Base-by-base conservation (phyloP, 2,888 invertebrate species). In the Lobophora halterata region DNA sequence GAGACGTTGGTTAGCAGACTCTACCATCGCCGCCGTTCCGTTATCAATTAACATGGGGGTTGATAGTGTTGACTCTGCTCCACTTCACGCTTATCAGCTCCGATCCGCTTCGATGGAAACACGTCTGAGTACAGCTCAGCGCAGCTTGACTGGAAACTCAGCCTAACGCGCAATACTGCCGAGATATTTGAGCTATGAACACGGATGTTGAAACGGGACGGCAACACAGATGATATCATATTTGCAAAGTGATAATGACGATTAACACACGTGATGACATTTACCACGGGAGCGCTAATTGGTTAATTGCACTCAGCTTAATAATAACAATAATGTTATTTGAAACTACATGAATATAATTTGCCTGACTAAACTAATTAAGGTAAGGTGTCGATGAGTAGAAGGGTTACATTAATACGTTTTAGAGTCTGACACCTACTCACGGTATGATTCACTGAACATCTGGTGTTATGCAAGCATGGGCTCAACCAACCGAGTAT, bases 391-490 rank as follows among this genome's bases (percentile, higher is more conserved):
- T 40, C 50, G 25, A 16, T 45, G 25, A 47, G 35, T 59, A 48
- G 31, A 53, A 64, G 50, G 29, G 25, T 53, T 65, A n/a, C 58
- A 65, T 65, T 61, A 54, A 58, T 55, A 59, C 59, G 56, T 37
- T 40, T 54, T 50, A 61, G 50, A 65, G 48, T 45, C 58, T 58
- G 54, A 71, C 74, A 76, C 78, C 78, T 74, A 79, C 78, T 56
- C 49, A 38, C 41, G 16, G 30, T 45, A 56, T 81, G 79, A 81
- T 58, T 82, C 79, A 81, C 51, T 55, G 58, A 66, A 71, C 80
- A 80, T 75, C 79, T 81, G 79, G 75, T 60, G 62, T 79, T 76
- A 61, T 62, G 68, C 58, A 70, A 68, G 40, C 41, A 37, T 36
- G 26, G 38, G 47, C 27, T 52, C 52, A 55, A 49, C 47, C 52